phyloP scores from a whole-genome alignment of 2,113 vertebrate species.

The Kryptolebias marmoratus region DNA sequence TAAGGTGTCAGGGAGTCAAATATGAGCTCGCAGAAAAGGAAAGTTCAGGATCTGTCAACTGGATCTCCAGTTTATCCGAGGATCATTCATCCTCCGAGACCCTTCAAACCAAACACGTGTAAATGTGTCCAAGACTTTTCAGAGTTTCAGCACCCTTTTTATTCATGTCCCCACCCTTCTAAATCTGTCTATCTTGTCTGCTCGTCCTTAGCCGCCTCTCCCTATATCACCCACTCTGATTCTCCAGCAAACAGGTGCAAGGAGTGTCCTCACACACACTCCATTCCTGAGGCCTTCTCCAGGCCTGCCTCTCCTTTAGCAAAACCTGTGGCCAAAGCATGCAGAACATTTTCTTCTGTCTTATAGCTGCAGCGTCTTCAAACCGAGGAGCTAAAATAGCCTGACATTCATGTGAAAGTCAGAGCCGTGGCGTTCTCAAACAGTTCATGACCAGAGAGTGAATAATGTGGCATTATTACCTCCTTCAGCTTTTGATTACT shows the following conservation, averaged over 20 bases:
- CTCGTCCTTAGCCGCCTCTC: conserved; percentile 33
- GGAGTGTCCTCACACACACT: conserved; percentile 47
- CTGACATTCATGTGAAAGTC: conserved; percentile 46
- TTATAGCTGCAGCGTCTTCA: conserved; percentile 56
- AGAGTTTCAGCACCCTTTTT: conserved; percentile 39
- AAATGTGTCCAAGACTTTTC: conserved; percentile 20
- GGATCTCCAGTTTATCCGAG: neutral
- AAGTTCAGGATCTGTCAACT: neutral
- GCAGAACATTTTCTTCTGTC: conserved; percentile 73
- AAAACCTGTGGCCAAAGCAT: conserved; percentile 72
- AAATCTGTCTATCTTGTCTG: conserved; percentile 19
- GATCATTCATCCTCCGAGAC: neutral
- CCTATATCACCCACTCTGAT: conserved; percentile 32
- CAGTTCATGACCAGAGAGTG: conserved; percentile 2
- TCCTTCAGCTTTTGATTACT: neutral
- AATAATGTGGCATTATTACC: neutral
- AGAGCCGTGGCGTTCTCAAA: conserved; percentile 30
- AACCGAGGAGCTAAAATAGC: conserved; percentile 65
- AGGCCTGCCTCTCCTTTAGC: conserved; percentile 41
- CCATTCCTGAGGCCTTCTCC: conserved; percentile 19
- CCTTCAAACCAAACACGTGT: conserved; percentile 21
- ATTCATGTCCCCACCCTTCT: conserved; percentile 20
- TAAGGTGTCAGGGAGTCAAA: conserved; percentile 41
- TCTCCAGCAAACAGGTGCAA: conserved; percentile 74
- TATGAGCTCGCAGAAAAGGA: conserved; percentile 21